Evolutionary conservation across 2,888 invertebrate species (phyloP).

Genomic region (Perdita meconis): DNA sequence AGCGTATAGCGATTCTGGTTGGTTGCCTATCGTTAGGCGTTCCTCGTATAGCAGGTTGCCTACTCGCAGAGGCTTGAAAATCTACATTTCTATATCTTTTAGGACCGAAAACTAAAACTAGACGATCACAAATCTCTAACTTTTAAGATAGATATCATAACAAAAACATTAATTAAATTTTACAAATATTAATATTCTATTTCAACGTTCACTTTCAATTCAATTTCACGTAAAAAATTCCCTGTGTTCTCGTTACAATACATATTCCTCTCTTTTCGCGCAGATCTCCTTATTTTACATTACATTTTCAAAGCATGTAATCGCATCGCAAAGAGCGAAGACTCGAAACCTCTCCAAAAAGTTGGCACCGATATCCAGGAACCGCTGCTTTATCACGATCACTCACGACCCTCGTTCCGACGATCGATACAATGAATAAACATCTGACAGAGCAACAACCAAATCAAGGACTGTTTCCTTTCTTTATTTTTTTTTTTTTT

Average conservation of each 20-base stretch:
- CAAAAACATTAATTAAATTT: not conserved
- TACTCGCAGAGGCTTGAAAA: too few species aligned
- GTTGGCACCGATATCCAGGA: slow-evolving; percentile 1
- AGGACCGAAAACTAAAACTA: too few species aligned
- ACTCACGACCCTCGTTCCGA: slow-evolving; percentile 23
- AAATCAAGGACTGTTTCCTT: slow-evolving; percentile 60
- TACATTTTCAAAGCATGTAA: not conserved
- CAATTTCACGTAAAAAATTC: not conserved
- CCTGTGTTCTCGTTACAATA: not conserved
- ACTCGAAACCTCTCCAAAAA: not conserved
- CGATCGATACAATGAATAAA: slow-evolving; percentile 60
- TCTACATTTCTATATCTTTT: too few species aligned
- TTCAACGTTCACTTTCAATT: not conserved
- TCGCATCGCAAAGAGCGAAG: not conserved
- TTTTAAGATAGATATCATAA: too few species aligned
- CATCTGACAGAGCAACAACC: slow-evolving; percentile 63
- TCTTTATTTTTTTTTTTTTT: too few species aligned
- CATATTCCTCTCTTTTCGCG: not conserved
- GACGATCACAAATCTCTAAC: too few species aligned
- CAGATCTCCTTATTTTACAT: not conserved
- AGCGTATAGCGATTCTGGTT: too few species aligned
- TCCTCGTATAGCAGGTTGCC: too few species aligned
- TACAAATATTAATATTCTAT: too few species aligned
- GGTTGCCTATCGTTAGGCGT: too few species aligned
- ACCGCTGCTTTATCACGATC: slow-evolving; percentile 19